Evolutionary conservation across 1,140 invertebrate species (phyloP).

Genomic region (Nasonia giraulti): DNA sequence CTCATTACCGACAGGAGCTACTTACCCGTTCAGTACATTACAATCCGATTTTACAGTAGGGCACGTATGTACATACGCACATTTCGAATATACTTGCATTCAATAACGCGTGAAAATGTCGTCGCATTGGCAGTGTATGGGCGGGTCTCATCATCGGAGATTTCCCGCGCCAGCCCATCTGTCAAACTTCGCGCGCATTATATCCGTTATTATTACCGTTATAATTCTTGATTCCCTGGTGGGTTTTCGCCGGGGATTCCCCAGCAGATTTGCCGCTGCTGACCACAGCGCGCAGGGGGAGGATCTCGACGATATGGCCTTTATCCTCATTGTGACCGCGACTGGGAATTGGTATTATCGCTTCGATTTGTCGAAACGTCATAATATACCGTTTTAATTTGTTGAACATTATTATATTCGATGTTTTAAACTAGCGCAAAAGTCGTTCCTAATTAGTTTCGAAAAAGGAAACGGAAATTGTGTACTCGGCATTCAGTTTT

Average conservation of each 20-base stretch:
- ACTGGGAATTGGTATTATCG: too few relatives aligned
- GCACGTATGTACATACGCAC: not conserved
- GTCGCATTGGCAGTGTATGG: not conserved
- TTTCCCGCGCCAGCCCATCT: conserved; percentile 39
- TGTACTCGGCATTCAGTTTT: too few relatives aligned
- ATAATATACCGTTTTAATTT: too few relatives aligned
- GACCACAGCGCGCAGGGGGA: not conserved
- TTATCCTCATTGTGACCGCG: too few relatives aligned
- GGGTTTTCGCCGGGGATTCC: not conserved
- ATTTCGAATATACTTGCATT: not conserved
- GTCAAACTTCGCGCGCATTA: conserved; percentile 18
- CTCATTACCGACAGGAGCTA: not conserved
- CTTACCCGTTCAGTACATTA: not conserved
- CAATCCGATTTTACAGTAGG: not conserved
- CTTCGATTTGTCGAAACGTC: too few relatives aligned
- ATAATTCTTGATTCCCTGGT: conserved; percentile 7
- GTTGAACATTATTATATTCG: too few relatives aligned
- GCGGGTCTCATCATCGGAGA: conserved; percentile 12
- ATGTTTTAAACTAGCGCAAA: too few relatives aligned
- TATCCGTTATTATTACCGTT: conserved; percentile 34
- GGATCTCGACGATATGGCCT: too few relatives aligned
- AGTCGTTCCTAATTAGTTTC: too few relatives aligned
- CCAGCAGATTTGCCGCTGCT: not conserved
- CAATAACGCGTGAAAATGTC: conserved; percentile 1
- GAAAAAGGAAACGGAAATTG: too few relatives aligned